Conservation (phyloP, 2,797 vertebrate species). For the Phalloptychus januarius region DNA sequence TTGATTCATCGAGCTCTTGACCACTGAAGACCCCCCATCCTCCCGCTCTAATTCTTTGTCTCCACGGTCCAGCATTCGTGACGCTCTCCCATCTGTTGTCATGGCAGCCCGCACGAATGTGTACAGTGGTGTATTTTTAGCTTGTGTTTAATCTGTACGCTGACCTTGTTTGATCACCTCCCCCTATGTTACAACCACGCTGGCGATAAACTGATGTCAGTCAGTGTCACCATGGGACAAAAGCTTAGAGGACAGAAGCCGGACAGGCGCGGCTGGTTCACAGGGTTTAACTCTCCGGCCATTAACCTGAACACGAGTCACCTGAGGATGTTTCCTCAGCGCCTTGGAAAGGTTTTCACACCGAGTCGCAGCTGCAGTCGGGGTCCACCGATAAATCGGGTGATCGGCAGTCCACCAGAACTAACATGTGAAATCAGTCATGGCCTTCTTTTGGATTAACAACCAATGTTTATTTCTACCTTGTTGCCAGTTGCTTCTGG, state of each 20-base stretch:
- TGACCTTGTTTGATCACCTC: constrained; percentile 76
- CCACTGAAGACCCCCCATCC: constrained; percentile 46
- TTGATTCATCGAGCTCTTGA: constrained; percentile 70
- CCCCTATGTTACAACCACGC: constrained; percentile 45
- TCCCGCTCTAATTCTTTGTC: constrained; percentile 38
- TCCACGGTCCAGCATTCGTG: constrained; percentile 58
- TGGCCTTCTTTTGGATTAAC: not conserved
- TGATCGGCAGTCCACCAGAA: not conserved
- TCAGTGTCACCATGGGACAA: constrained; percentile 42
- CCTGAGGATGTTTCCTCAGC: not conserved
- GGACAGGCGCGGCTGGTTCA: constrained; percentile 48
- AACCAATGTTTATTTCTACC: too few species aligned
- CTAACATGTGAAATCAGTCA: not conserved
- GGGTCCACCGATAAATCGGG: not conserved
- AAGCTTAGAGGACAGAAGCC: constrained; percentile 55
- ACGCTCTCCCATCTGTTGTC: constrained; percentile 74
- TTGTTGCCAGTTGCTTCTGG: too few species aligned
- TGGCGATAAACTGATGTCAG: constrained; percentile 59
- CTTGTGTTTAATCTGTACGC: constrained; percentile 73
- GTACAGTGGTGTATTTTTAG: constrained; percentile 77
- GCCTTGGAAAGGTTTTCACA: not conserved
- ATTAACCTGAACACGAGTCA: constrained; percentile 19
- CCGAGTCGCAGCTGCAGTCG: not conserved
- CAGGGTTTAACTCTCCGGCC: constrained; percentile 37
- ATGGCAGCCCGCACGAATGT: constrained; percentile 69